Evolutionary conservation across 1,140 invertebrate species (phyloP).

Genomic region (Microplitis demolitor): DNA sequence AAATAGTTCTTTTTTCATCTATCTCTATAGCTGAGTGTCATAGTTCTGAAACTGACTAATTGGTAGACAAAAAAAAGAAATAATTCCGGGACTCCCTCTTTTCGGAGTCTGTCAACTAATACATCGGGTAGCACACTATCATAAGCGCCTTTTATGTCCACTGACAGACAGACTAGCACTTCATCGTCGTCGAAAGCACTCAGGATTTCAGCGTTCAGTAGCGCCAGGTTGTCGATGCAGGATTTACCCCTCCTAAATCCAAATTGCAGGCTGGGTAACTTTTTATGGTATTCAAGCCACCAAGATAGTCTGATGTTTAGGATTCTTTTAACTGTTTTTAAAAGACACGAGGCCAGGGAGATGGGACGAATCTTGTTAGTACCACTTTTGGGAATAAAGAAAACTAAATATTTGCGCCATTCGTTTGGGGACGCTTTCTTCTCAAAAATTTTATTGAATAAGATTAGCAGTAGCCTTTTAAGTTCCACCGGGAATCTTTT

Average conservation of each 20-base stretch:
- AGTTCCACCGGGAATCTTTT: too few species aligned
- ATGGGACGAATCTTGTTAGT: too few species aligned
- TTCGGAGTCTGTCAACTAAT: neutral
- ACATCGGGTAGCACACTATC: neutral
- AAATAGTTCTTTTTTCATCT: neutral
- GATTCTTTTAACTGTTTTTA: too few species aligned
- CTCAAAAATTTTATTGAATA: too few species aligned
- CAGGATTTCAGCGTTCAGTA: slow-evolving; percentile 8
- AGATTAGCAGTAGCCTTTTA: too few species aligned
- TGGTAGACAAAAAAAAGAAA: neutral
- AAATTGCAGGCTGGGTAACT: slow-evolving; percentile 27
- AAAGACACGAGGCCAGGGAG: too few species aligned
- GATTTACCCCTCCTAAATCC: slow-evolving; percentile 30
- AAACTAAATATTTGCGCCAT: neutral
- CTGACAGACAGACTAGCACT: slow-evolving; percentile 1
- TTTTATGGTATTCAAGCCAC: slow-evolving; percentile 25
- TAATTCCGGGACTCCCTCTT: neutral
- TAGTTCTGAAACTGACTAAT: neutral
- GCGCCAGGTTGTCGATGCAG: slow-evolving; percentile 22
- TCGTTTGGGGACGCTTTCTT: neutral
- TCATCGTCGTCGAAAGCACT: slow-evolving; percentile 35
- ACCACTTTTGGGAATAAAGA: slow-evolving; percentile 30
- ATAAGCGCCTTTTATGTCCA: neutral
- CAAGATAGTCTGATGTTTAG: too few species aligned
- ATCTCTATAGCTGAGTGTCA: neutral